These are phyloP conservation scores for Mobula birostris DNA, from an alignment of 2,113 vertebrate species.

Conservation along the genomic window DNA sequence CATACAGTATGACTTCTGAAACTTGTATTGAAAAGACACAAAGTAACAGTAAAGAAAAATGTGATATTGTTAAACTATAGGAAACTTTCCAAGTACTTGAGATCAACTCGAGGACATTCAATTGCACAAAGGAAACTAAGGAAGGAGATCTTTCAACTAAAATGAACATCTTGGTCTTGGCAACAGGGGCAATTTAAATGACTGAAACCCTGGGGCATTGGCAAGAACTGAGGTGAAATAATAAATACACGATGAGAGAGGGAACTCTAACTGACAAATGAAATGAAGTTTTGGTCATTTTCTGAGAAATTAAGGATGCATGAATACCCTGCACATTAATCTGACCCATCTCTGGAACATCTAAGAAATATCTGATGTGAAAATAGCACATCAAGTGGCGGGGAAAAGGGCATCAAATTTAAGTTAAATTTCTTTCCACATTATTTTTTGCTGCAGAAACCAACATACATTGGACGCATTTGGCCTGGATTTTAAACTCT, in stretches of 20 bases:
- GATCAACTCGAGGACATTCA: neutral
- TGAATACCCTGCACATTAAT: neutral
- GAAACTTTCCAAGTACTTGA: neutral
- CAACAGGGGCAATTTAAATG: neutral
- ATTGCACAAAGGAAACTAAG: neutral
- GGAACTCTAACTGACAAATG: no score
- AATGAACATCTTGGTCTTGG: neutral
- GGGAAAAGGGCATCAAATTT: neutral
- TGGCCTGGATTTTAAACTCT: neutral
- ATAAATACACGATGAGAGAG: neutral
- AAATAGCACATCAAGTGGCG: neutral
- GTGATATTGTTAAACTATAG: neutral
- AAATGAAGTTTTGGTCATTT: neutral
- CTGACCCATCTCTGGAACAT: neutral
- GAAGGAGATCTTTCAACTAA: neutral
- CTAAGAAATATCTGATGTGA: neutral
- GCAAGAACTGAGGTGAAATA: neutral
- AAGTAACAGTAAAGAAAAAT: neutral
- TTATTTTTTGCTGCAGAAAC: neutral
- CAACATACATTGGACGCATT: neutral
- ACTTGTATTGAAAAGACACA: neutral
- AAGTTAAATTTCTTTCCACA: neutral
- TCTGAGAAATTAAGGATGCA: neutral
- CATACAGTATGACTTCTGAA: neutral
- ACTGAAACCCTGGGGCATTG: neutral